A percentile compares a stretch with the other conserved stretches of the same genome.
Evolutionary conservation across 2,113 vertebrate species (phyloP).

Genomic region (Macquaria ambigua): DNA sequence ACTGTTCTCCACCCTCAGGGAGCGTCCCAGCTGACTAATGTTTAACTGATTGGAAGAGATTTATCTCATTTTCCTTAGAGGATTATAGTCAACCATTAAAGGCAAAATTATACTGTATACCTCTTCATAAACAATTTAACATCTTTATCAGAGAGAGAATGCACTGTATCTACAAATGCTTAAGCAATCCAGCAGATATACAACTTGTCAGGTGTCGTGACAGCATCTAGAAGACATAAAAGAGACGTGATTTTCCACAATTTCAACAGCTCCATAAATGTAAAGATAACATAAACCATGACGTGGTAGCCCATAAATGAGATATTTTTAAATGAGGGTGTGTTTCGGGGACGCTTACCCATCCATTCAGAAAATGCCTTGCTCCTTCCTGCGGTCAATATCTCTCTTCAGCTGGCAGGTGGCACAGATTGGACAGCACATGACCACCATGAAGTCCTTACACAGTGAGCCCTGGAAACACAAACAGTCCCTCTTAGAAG

Average conservation of each 20-base stretch:
- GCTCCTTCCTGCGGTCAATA: constrained; percentile 79
- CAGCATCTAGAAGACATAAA: constrained; percentile 17
- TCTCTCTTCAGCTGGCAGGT: constrained; percentile 85
- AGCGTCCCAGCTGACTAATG: background rate
- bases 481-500: background rate
- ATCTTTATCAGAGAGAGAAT: background rate
- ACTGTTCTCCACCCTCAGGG: background rate
- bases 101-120: background rate
- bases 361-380: constrained; percentile 76
- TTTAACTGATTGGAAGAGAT: background rate
- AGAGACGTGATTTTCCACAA: background rate
- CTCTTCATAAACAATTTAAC: background rate
- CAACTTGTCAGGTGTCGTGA: background rate
- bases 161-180: background rate
- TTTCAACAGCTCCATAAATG: background rate
- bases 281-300: background rate
- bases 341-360: background rate
- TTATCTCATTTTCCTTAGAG: background rate
- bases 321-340: background rate
- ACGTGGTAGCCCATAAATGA: too few species aligned
- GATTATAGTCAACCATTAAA: background rate
- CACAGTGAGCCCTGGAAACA: constrained; percentile 80
- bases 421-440: constrained; percentile 53
- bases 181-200: background rate
- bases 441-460: constrained; percentile 5